Conservation (phyloP, 2,888 invertebrate species). For the Microctonus aethiopoides region DNA sequence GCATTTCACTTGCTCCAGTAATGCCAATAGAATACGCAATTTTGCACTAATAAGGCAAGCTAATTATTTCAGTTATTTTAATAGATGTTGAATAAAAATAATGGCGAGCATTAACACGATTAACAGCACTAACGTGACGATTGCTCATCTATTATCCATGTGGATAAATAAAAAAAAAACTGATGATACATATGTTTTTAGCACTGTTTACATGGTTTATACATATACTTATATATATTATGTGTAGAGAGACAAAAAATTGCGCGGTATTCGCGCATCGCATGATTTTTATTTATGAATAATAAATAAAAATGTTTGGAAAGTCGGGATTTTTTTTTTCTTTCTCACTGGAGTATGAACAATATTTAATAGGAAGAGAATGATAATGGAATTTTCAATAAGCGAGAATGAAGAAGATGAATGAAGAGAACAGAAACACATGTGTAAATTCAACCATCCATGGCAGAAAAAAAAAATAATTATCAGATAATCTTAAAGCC, state of each 20-base stretch:
- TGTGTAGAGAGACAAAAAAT: too few species aligned
- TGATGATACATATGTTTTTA: background rate
- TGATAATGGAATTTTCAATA: background rate
- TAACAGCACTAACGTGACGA: conserved; percentile 3
- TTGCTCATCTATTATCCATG: background rate
- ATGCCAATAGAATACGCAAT: background rate
- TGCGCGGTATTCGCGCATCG: too few species aligned
- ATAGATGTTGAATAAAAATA: background rate
- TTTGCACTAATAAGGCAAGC: background rate
- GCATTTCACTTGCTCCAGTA: background rate
- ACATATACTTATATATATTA: too few species aligned
- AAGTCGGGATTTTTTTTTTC: too few species aligned
- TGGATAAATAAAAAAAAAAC: conserved; percentile 11
- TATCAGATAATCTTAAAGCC: background rate
- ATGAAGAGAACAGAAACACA: background rate
- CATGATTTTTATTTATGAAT: too few species aligned
- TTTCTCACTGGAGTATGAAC: too few species aligned
- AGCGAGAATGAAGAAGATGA: background rate
- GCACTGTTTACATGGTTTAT: conserved; percentile 6
- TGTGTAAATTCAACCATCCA: background rate
- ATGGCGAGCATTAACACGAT: conserved; percentile 12
- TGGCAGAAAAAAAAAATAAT: background rate
- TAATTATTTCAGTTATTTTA: background rate
- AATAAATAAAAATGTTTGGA: too few species aligned
- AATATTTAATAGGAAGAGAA: too few species aligned